Evolutionary conservation across 2,113 vertebrate genomes (phyloP).

Genomic region (Orcinus orca): DNA sequence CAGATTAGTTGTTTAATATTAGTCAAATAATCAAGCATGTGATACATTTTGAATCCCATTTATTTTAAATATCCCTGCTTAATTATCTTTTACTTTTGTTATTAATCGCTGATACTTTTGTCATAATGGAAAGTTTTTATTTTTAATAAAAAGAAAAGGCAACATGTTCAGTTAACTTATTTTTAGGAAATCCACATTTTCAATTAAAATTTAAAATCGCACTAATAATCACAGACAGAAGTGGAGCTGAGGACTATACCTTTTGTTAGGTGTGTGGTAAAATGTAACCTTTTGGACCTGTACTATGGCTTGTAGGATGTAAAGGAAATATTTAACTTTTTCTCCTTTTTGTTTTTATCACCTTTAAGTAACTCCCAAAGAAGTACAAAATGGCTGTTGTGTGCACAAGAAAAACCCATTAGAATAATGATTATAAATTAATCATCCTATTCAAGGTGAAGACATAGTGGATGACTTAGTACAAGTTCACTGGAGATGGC

Average conservation of each 20-base stretch:
- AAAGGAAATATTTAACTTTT: neutral
- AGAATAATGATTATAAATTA: neutral
- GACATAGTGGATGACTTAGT: neutral
- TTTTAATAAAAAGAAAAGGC: slow-evolving; percentile 59
- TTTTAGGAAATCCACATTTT: slow-evolving; percentile 57
- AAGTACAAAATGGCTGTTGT: neutral
- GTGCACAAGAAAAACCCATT: neutral
- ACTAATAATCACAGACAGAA: slow-evolving; percentile 49
- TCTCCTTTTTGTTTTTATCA: slow-evolving; percentile 30
- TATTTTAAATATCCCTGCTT: slow-evolving; percentile 75
- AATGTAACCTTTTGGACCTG: neutral
- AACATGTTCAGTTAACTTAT: slow-evolving; percentile 71
- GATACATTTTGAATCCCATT: slow-evolving; percentile 76
- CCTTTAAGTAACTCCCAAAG: slow-evolving; percentile 1
- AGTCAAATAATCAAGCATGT: slow-evolving; percentile 69
- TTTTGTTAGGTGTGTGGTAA: slow-evolving; percentile 31
- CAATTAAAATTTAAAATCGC: slow-evolving; percentile 70
- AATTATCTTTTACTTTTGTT: slow-evolving; percentile 77
- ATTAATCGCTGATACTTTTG: slow-evolving; percentile 71
- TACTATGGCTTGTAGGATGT: neutral
- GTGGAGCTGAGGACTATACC: slow-evolving; percentile 27
- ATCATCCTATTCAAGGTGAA: neutral
- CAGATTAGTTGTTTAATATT: slow-evolving; percentile 81
- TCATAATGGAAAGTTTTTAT: slow-evolving; percentile 45
- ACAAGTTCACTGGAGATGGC: neutral